These are phyloP conservation scores for Yponomeuta malinellus DNA, from an alignment of 2,888 invertebrate species.

Conservation along the genomic window DNA sequence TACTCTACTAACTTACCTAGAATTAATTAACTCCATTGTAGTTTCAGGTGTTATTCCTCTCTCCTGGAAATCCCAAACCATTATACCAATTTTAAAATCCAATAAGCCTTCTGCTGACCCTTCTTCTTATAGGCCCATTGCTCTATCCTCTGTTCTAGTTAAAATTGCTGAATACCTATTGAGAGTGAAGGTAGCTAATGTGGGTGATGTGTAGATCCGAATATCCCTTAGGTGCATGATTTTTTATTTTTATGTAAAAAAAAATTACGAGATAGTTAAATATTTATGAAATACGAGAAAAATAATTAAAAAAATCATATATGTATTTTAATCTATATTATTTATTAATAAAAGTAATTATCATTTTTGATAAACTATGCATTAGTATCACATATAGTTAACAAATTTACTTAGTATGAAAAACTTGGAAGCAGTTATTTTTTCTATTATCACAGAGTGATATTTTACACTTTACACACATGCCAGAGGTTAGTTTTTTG, in stretches of 20 bases:
- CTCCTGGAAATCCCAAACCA: too few relatives aligned
- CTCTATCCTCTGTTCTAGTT: too few relatives aligned
- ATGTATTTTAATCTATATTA: background rate
- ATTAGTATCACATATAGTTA: background rate
- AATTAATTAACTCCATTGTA: too few relatives aligned
- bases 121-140: too few relatives aligned
- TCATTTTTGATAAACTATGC: conserved; percentile 8
- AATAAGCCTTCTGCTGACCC: too few relatives aligned
- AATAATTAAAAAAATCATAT: background rate
- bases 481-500: conserved; percentile 15
- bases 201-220: too few relatives aligned
- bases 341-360: conserved; percentile 1
- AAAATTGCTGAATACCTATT: too few relatives aligned
- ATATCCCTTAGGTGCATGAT: conserved; percentile 5
- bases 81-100: too few relatives aligned
- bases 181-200: too few relatives aligned
- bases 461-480: conserved; percentile 19
- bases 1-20: too few relatives aligned
- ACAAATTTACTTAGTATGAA: conserved; percentile 6
- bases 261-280: background rate
- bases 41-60: too few relatives aligned
- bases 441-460: conserved; percentile 19
- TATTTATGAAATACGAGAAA: conserved; percentile 3
- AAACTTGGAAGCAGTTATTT: conserved; percentile 14
- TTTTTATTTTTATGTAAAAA: conserved; percentile 1